These are phyloP conservation scores for Hoplostethus mediterraneus DNA, from an alignment of 2,797 vertebrate species.

Conservation along the genomic window DNA sequence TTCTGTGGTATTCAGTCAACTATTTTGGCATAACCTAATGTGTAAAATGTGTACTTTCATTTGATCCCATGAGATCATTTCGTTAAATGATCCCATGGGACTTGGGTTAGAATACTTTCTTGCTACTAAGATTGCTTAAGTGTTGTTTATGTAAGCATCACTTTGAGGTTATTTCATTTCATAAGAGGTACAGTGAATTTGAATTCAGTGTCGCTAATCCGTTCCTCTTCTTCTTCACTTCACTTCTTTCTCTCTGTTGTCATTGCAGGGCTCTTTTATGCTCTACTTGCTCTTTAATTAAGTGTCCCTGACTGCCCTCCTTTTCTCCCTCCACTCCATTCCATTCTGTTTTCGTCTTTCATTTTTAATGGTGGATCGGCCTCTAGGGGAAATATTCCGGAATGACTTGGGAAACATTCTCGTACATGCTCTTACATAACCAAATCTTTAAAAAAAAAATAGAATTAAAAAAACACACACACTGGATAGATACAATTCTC, in stretches of 20 bases:
- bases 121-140: no score
- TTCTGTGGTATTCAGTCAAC: no score
- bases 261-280: conserved; percentile 36
- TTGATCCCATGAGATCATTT: no score
- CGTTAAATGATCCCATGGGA: no score
- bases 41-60: neutral
- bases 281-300: conserved; percentile 49
- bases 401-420: conserved; percentile 28
- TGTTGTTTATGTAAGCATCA: no score
- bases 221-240: neutral
- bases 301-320: conserved; percentile 10
- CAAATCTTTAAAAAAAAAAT: conserved; percentile 2
- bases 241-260: neutral
- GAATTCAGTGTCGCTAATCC: neutral
- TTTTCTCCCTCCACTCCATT: neutral
- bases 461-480: no score
- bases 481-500: neutral
- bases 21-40: no score
- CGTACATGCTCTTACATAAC: conserved; percentile 18
- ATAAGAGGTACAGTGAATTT: neutral
- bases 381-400: conserved; percentile 30
- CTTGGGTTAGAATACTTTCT: no score
- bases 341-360: conserved; percentile 20
- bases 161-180: neutral
- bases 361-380: conserved; percentile 55